Base-by-base conservation (phyloP, 1,140 invertebrate species). In the Trinorchestia longiramus region DNA sequence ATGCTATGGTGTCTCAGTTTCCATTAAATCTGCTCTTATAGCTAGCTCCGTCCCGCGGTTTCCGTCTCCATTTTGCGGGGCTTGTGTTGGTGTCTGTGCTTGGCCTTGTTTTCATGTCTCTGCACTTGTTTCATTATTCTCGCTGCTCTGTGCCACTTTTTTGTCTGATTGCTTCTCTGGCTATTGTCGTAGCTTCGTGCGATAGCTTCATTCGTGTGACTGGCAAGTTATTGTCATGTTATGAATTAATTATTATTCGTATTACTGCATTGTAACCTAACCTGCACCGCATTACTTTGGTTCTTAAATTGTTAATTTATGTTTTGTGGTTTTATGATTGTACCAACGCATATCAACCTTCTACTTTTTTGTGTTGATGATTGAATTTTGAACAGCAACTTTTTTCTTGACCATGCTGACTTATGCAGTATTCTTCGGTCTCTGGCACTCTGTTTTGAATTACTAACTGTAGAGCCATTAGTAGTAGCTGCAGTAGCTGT, bases 401-500 rank as follows among this genome's bases (percentile, higher is more conserved):
- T 11, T 77, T 77, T 77, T 77, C 62, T 77, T 77, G 62, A 28
- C 62, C 28, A 23, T 77, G 62, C 62, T 19, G 15, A 36, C 62
- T 77, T 36, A 23, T 77, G 62, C 62, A 77, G 28, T 23, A 77
- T 77, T 77, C 28, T 77, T 23, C 62, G 28, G 1, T 53, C 36
- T 77, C 62, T 77, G 62, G 3, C 62, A 77, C 62, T 11, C 47
- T 77, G 62, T 28, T 77, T 77, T 77, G 28, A 77, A 23, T 77
- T 77, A 77, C 62, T 11, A 15, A 77, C 36, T 77, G 44, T 94
- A 94, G 92, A 43, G 44, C 43, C 92, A 28, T 15, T 42, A 47
- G 92, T 94, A 94, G 92, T 47, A 45, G 92, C 43, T 94, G 44
- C 92, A 94, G 44, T 47, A 94, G 92, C 92, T 94, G 92, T 47